A percentile compares a stretch with the other conserved stretches of the same genome.
These are phyloP conservation scores for Pachyrhynchus sulphureomaculatus DNA, from an alignment of 1,140 invertebrate species.

Conservation along the genomic window DNA sequence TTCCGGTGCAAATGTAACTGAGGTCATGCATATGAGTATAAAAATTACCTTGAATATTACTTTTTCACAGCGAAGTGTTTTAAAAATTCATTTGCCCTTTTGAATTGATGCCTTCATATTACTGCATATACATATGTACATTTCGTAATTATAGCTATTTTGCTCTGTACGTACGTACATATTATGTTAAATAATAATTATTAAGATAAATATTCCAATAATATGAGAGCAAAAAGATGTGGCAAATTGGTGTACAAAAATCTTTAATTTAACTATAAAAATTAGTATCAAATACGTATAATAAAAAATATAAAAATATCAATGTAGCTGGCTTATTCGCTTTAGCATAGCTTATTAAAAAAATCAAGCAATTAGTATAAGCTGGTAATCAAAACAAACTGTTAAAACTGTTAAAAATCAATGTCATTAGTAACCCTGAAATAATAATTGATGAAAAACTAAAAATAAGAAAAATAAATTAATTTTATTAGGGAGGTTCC, in stretches of 20 bases:
- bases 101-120: no score
- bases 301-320: neutral
- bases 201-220: no score
- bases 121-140: no score
- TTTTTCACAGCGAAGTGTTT: no score
- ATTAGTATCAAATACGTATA: neutral
- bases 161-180: no score
- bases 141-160: no score
- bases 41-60: no score
- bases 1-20: no score
- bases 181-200: no score
- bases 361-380: constrained; percentile 43
- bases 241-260: neutral
- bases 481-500: neutral
- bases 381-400: constrained; percentile 29
- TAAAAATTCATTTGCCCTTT: no score
- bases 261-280: neutral
- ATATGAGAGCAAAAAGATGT: neutral
- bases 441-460: neutral
- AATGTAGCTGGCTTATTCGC: neutral
- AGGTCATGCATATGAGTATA: no score
- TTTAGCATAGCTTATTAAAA: constrained; percentile 3
- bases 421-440: neutral
- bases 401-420: constrained; percentile 9
- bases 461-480: neutral